Percentiles rank a stretch among this genome's conserved stretches.
These are phyloP conservation scores for Anthopleura sola DNA, from an alignment of 64 coral and sea anemone species.

Conservation along the genomic window DNA sequence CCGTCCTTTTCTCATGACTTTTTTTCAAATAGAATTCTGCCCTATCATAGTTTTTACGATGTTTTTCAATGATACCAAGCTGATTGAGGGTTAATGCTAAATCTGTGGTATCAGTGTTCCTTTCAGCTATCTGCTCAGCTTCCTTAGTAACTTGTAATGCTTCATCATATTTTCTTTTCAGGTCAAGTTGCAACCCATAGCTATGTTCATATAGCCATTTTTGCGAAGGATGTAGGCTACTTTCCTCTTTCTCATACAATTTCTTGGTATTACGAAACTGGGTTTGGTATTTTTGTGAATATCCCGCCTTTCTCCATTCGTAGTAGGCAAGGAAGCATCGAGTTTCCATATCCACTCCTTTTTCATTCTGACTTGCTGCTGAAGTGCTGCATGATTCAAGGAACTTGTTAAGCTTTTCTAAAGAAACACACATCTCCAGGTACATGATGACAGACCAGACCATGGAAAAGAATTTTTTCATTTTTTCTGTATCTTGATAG, in stretches of 20 bases:
- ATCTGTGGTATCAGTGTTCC: background rate
- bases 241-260: background rate
- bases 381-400: background rate
- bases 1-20: background rate
- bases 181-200: background rate
- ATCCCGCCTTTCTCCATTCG: background rate
- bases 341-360: background rate
- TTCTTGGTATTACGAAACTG: background rate
- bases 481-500: background rate
- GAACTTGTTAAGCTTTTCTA: background rate
- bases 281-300: background rate
- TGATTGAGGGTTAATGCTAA: background rate
- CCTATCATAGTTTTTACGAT: background rate
- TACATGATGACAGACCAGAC: too few relatives aligned
- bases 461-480: too few relatives aligned
- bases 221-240: background rate
- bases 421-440: background rate
- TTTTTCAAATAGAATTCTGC: background rate
- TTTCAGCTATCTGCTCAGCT: background rate
- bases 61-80: slow-evolving; percentile 2
- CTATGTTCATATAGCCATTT: background rate
- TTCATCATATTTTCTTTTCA: background rate
- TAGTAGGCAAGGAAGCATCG: background rate
- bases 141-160: background rate
- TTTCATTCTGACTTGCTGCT: background rate